Base-by-base conservation (phyloP, 2,888 invertebrate genomes). In the Gerosis bhagava region DNA sequence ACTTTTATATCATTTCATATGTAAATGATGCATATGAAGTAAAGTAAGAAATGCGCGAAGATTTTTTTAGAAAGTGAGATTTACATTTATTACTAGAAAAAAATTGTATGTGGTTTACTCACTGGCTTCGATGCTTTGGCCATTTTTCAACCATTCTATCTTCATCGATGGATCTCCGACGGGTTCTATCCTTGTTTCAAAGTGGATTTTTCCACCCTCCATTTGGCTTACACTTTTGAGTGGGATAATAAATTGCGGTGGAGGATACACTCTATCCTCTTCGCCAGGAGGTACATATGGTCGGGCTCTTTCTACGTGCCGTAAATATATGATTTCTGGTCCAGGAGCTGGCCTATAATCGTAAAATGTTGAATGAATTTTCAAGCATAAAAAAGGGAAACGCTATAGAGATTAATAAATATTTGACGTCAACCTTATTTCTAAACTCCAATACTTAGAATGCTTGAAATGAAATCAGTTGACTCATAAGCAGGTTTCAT, bases 131-230 rank as follows among this genome's bases (percentile, higher is more conserved):
- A 98, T 92, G 71, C 96, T 95, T 88, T 93, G 93, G 67, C 97
- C 97, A 83, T 98, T 97, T 71, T 95, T 93, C 75, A 94, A 96
- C 98, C 98, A 99, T 88, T 98, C 97, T 64, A 98, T 96, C 70
- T 94, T 94, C 97, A 98, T 97, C 39, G 95, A 95, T 56, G 98
- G 97, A 86, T 99, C 98, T 60, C 98, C 98, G 70, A 98, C 96
- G 62, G 98, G 98, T 86, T 97, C 96, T 84, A 98, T 96, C 83
- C 97, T 95, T 75, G 98, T 98, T 90, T 99, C 98, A 91, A 99
- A 97, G 90, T 98, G 97, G 70, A 97, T 94, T 74, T 96, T 94
- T 72, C 96, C 96, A 80, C 98, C 97, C 88, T 98, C 98, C 72
- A 93, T 91, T 77, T 96, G 94, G 62, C 94, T 90, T 57, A 94